phyloP scores from a whole-genome alignment of 2,797 vertebrate species.

The Pangasius sanitwongsei region DNA sequence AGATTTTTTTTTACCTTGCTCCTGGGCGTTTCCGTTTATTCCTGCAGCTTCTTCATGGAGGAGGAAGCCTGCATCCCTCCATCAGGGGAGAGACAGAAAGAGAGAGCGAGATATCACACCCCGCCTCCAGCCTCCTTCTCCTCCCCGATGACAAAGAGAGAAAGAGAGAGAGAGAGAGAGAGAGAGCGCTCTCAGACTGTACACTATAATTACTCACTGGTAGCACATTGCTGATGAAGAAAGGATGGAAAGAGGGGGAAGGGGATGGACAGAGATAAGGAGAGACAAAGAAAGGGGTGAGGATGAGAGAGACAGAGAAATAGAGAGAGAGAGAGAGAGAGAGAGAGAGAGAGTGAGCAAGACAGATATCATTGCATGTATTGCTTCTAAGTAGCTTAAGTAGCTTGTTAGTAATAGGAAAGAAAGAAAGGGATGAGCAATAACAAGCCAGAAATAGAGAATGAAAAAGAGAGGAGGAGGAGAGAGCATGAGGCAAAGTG shows the following conservation, averaged over 20 bases:
- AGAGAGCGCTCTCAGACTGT: background rate
- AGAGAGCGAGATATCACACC: constrained; percentile 17
- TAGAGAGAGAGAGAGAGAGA: background rate
- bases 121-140: constrained; percentile 33
- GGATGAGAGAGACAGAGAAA: background rate
- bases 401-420: background rate
- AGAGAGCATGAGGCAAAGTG: background rate
- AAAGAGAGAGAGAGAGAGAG: constrained; percentile 22
- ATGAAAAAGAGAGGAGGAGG: background rate
- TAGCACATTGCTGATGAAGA: constrained; percentile 36
- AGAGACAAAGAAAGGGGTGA: constrained; percentile 22
- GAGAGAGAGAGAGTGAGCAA: background rate
- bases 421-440: background rate
- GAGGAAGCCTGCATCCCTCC: constrained; percentile 39
- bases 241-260: constrained; percentile 11
- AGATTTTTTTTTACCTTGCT: constrained; percentile 27
- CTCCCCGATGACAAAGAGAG: constrained; percentile 30
- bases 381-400: background rate
- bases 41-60: constrained; percentile 37
- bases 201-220: constrained; percentile 36
- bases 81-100: background rate
- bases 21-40: constrained; percentile 39
- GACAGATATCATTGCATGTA: background rate
- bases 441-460: background rate
- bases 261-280: constrained; percentile 17